Percentiles rank a stretch among this genome's conserved stretches.
Conservation (phyloP, 1,140 invertebrate genomes). For the Pentalonia nigronervosa region DNA sequence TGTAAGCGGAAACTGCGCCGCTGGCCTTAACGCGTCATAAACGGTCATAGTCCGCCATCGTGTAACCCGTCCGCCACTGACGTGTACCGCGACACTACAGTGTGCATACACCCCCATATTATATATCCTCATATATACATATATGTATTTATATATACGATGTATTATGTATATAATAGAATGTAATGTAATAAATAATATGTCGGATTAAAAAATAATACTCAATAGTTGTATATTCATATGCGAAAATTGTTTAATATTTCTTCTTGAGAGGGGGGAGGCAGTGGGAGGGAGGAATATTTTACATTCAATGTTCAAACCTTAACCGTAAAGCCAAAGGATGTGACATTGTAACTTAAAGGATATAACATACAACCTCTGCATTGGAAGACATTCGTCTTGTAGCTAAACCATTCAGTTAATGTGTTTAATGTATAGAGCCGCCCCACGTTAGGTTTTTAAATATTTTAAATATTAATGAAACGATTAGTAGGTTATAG, state of each 20-base stretch:
- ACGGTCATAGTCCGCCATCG: conserved; percentile 49
- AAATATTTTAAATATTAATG: no score
- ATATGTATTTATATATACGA: not conserved
- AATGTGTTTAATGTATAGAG: no score
- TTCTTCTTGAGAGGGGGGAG: not conserved
- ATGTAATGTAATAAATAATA: not conserved
- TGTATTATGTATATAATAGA: not conserved
- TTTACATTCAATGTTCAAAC: not conserved
- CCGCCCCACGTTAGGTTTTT: no score
- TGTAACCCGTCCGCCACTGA: not conserved
- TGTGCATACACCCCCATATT: not conserved
- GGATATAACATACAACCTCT: not conserved
- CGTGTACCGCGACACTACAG: not conserved
- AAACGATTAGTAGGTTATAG: no score
- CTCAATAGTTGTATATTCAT: not conserved
- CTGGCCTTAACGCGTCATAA: conserved; percentile 38
- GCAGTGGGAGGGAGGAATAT: not conserved
- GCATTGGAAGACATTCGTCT: not conserved
- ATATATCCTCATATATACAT: not conserved
- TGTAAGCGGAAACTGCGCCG: not conserved
- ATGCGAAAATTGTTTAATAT: not conserved
- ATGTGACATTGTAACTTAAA: no score
- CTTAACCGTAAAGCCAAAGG: not conserved
- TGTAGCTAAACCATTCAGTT: not conserved
- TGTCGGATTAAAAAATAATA: not conserved